phyloP scores from a whole-genome alignment of 2,888 invertebrate species.

The Cheilosia vulpina region DNA sequence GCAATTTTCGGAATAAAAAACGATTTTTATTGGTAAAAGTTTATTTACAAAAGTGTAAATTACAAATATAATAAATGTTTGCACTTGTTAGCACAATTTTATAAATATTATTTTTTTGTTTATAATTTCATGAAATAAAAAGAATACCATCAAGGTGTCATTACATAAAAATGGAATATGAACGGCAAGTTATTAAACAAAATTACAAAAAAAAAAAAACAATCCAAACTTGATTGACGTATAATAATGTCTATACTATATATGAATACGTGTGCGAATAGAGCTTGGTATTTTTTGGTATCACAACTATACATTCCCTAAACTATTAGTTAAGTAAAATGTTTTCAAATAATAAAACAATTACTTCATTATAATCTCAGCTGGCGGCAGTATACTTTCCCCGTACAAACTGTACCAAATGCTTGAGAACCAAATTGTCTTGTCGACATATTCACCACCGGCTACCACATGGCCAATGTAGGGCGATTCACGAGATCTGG shows the following conservation, averaged over 20 bases:
- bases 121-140: constrained; percentile 27
- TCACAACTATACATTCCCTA: constrained; percentile 59
- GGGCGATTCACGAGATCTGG: constrained; percentile 89
- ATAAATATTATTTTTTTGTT: constrained; percentile 51
- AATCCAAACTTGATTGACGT: constrained; percentile 47
- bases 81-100: constrained; percentile 44
- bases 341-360: constrained; percentile 1
- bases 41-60: constrained; percentile 68
- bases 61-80: constrained; percentile 49
- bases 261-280: constrained; percentile 44
- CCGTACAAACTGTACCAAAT: constrained; percentile 90
- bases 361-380: constrained; percentile 80
- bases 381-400: constrained; percentile 85
- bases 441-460: constrained; percentile 89
- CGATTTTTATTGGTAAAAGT: constrained; percentile 1
- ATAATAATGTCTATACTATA: background rate
- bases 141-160: constrained; percentile 48
- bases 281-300: constrained; percentile 61
- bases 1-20: background rate
- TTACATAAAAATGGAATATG: constrained; percentile 27
- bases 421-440: constrained; percentile 91
- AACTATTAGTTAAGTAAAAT: constrained; percentile 33
- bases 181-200: constrained; percentile 48
- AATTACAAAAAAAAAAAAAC: background rate
- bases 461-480: constrained; percentile 93